phyloP scores from a whole-genome alignment of 2,797 vertebrate genomes.

The Danio tinwini region DNA sequence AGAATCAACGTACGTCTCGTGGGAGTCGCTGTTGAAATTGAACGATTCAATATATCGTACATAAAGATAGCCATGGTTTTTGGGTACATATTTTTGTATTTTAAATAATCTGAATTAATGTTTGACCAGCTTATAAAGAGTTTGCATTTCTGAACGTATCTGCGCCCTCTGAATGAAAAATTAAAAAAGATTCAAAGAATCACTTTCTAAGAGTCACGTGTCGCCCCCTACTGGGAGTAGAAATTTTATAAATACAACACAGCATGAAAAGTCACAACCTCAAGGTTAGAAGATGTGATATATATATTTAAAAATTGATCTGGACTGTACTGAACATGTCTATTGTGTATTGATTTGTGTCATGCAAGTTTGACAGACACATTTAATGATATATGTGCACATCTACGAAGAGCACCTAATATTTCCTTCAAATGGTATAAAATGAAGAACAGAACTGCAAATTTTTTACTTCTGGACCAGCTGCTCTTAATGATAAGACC shows the following conservation, averaged over 20 bases:
- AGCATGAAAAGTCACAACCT: neutral
- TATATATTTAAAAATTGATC: neutral
- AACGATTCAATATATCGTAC: neutral
- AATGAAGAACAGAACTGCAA: neutral
- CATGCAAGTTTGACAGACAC: neutral
- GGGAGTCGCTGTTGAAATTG: too few species aligned
- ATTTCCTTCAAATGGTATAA: neutral
- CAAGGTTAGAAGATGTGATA: neutral
- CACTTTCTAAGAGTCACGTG: neutral
- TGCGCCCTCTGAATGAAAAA: neutral
- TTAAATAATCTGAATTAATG: too few species aligned
- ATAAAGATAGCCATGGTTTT: neutral
- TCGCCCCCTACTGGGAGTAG: too few species aligned
- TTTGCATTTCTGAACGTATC: neutral
- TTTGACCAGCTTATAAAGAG: neutral
- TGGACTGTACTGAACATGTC: neutral
- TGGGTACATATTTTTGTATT: too few species aligned
- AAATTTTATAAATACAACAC: neutral
- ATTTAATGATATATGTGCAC: constrained; percentile 10
- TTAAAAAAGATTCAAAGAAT: neutral
- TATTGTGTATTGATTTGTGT: constrained; percentile 15
- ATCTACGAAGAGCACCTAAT: neutral
- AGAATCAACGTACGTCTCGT: too few species aligned
- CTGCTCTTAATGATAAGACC: constrained; percentile 1
- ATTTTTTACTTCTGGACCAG: neutral